Conservation (phyloP, 2,113 vertebrate genomes). For the Cynocephalus volans region DNA sequence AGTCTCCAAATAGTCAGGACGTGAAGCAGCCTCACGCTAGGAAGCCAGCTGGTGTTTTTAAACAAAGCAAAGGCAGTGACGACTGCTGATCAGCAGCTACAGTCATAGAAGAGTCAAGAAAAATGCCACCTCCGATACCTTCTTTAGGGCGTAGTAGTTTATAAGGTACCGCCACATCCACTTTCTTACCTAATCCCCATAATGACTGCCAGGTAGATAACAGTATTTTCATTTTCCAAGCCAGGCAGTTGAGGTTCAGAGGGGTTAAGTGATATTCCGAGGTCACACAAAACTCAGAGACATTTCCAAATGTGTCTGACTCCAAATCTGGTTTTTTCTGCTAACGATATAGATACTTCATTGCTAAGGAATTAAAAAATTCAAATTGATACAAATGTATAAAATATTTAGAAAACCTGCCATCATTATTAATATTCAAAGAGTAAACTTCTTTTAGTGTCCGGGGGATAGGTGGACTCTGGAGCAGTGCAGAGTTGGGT, state of each 20-base stretch:
- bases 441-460: background rate
- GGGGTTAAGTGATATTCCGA: background rate
- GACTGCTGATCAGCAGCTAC: background rate
- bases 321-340: background rate
- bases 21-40: background rate
- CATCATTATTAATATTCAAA: background rate
- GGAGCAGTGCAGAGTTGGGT: background rate
- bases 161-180: background rate
- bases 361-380: background rate
- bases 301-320: background rate
- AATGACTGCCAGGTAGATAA: background rate
- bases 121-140: accelerated
- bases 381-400: background rate
- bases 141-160: background rate
- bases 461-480: background rate
- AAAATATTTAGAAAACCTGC: background rate
- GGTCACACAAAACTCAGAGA: background rate
- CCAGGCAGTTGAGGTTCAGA: background rate
- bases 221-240: background rate
- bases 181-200: background rate
- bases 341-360: background rate
- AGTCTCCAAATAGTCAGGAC: background rate
- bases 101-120: background rate
- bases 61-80: background rate
- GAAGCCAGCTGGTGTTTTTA: background rate